Evolutionary conservation across 2,113 vertebrate genomes (phyloP).

Genomic region (Chaetodon auriga): DNA sequence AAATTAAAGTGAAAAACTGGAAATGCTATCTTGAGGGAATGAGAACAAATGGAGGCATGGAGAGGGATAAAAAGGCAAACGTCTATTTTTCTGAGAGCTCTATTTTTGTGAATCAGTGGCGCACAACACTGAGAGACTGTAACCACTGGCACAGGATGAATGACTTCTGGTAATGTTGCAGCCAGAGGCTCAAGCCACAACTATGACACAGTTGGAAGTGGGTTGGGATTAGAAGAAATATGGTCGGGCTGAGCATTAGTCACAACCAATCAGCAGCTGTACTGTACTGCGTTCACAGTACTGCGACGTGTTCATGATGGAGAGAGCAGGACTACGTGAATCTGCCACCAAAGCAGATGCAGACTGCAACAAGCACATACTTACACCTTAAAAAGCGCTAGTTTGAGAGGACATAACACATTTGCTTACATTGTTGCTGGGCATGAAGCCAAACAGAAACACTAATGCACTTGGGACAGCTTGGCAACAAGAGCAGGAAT

Average conservation of each 20-base stretch:
- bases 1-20: slow-evolving; percentile 7
- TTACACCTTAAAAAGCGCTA: slow-evolving; percentile 5
- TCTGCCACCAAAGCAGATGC: background rate
- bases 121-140: background rate
- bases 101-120: slow-evolving; percentile 24
- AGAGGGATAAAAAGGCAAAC: background rate
- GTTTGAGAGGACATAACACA: background rate
- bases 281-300: background rate
- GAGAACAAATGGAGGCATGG: background rate
- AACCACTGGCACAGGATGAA: slow-evolving; percentile 23
- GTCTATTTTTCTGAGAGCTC: background rate
- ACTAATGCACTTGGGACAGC: background rate
- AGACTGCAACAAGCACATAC: background rate
- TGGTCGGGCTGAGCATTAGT: background rate
- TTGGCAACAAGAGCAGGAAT: background rate
- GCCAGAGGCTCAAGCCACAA: background rate
- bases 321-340: background rate
- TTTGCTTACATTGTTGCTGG: slow-evolving; percentile 2
- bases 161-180: background rate
- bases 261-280: background rate
- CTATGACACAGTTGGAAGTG: background rate
- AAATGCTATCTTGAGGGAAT: slow-evolving; percentile 10
- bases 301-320: background rate
- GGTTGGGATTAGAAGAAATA: background rate
- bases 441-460: slow-evolving; percentile 2